Base-by-base conservation (phyloP, 2,888 invertebrate genomes). In the Sepiola atlantica region DNA sequence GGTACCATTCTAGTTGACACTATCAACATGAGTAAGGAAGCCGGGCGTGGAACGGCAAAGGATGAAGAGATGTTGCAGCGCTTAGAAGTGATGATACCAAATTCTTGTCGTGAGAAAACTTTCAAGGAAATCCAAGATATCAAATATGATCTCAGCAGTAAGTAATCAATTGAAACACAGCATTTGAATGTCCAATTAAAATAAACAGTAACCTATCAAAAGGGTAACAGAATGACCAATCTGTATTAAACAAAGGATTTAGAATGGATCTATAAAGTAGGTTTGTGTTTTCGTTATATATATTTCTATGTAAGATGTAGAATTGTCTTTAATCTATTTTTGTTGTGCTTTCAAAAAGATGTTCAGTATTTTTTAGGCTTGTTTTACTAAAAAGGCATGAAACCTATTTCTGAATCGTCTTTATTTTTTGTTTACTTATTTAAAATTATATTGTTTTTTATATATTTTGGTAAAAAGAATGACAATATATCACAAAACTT, bases 1-100 rank as follows among this genome's bases (percentile, higher is more conserved):
- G 98, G 98, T 91, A 98, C 98, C 0, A 99, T 99, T 95, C 97
- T 99, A 93, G 97, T 98, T 95, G 99, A 99, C 96, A 99, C 99
- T 0, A 98, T 98, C 0, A 98, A 98, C 96, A 98, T 99, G 95
- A 98, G 98, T 0, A 97, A 97, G 61, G 98, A 98, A 45, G 98
- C 98, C 0, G 98, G 98, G 93, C 98, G 98, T 95, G 98, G 98
- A 0, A 98, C 98, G 0, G 97, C 98, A 0, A 98, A 98, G 93
- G 99, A 99, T 96, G 96, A 98, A 24, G 97, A 98, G 94, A 98
- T 98, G 3, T 97, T 98, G 0, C 95, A 97, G 4, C 97, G 97
- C 94, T 97, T 99, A 28, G 97, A 97, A 94, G 95, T 95, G 21
- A 93, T 96, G 94, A 95, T 96, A 92, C 96, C 95, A 94, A 95